phyloP scores from a whole-genome alignment of 1,140 invertebrate species.

The Copidosoma floridanum region DNA sequence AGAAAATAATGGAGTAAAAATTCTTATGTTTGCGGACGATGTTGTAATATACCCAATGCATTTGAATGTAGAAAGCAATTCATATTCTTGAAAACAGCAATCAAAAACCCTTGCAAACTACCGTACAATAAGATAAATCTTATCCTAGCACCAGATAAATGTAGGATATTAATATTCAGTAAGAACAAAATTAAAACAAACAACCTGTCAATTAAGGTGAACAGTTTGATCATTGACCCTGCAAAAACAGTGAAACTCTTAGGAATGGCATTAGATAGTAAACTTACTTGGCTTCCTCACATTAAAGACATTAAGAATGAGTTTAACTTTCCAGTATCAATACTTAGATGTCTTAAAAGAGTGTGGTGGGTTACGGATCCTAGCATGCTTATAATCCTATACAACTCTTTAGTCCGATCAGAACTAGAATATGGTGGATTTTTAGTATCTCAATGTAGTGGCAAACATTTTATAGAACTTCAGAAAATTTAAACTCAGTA shows the following conservation, averaged over 20 bases:
- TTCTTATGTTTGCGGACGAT: too few relatives aligned
- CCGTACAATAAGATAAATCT: background rate
- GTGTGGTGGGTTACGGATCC: slow-evolving; percentile 2
- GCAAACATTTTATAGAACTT: background rate
- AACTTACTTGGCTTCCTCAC: background rate
- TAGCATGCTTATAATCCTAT: background rate
- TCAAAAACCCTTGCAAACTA: background rate
- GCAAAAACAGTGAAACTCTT: background rate
- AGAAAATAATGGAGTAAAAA: background rate
- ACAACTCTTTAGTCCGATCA: background rate
- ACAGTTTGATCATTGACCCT: background rate
- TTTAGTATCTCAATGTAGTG: background rate
- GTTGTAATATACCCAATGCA: background rate
- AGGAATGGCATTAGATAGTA: background rate
- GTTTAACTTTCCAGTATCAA: background rate
- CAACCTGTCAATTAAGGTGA: background rate
- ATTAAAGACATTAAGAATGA: background rate
- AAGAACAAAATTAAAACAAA: background rate
- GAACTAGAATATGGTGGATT: slow-evolving; percentile 2
- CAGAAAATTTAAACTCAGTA: background rate
- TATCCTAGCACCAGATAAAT: background rate
- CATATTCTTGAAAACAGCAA: background rate
- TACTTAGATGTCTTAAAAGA: background rate
- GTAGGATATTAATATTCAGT: background rate
- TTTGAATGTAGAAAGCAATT: background rate